Evolutionary conservation across 2,113 vertebrate species (phyloP).

Genomic region (Orientallactaga bullata): DNA sequence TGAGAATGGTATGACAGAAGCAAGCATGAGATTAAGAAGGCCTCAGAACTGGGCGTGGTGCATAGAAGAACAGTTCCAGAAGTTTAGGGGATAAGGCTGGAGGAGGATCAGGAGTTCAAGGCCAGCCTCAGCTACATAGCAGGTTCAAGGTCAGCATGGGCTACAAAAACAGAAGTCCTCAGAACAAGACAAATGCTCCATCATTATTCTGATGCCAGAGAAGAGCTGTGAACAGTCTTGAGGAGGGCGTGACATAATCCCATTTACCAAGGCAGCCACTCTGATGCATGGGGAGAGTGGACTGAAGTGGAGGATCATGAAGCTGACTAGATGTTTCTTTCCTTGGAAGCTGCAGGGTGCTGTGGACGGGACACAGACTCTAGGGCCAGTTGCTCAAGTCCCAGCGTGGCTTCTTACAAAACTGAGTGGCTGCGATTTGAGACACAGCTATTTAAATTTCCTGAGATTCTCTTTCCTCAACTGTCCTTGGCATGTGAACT

Average conservation of each 20-base stretch:
- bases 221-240: too few species aligned
- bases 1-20: background rate
- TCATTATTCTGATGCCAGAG: background rate
- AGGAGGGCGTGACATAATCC: background rate
- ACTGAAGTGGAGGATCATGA: too few species aligned
- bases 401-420: background rate
- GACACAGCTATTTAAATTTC: background rate
- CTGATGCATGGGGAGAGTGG: background rate
- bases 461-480: background rate
- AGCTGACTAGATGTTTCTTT: background rate
- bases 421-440: background rate
- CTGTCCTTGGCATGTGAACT: background rate
- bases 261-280: background rate
- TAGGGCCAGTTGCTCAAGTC: background rate
- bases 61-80: too few species aligned
- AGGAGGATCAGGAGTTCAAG: background rate
- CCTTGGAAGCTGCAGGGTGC: background rate
- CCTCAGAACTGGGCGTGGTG: background rate
- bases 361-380: background rate
- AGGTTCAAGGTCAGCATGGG: background rate
- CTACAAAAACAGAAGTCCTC: background rate
- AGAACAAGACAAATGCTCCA: background rate
- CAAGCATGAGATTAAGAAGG: background rate
- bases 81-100: background rate
- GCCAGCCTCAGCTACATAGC: too few species aligned